Conservation (phyloP, 2,888 invertebrate species). For the Muschampia plurimacula region DNA sequence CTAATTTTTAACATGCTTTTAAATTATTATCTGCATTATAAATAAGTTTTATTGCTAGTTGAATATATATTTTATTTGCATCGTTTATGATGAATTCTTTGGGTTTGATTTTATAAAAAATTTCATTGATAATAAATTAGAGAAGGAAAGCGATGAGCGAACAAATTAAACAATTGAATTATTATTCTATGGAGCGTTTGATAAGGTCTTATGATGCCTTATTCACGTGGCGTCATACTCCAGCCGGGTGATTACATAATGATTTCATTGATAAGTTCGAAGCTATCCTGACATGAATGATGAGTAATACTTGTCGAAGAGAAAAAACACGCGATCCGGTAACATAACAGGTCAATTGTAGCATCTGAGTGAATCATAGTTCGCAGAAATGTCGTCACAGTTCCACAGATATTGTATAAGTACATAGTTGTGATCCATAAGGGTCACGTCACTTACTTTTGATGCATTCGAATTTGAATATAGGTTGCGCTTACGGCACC, state of each 20-base stretch:
- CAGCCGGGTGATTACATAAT: conserved; percentile 53
- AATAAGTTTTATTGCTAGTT: too few relatives aligned
- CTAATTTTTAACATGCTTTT: too few relatives aligned
- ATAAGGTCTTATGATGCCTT: conserved; percentile 24
- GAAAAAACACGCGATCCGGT: conserved; percentile 61
- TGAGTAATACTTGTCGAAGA: conserved; percentile 70
- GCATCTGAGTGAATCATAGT: conserved; percentile 66
- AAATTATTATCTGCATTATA: too few relatives aligned
- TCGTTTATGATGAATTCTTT: neutral
- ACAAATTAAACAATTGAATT: conserved; percentile 8
- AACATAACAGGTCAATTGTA: conserved; percentile 55
- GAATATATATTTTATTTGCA: neutral
- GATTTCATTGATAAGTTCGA: conserved; percentile 66
- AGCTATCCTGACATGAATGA: conserved; percentile 61
- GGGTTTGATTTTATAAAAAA: neutral
- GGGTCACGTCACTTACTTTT: conserved; percentile 57
- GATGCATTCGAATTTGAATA: conserved; percentile 35
- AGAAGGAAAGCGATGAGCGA: neutral
- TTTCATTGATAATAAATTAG: neutral
- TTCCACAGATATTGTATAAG: conserved; percentile 62
- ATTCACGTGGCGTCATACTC: conserved; percentile 37
- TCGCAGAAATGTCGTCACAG: conserved; percentile 73
- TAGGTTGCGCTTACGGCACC: neutral
- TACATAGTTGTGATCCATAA: conserved; percentile 43
- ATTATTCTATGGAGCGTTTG: conserved; percentile 5